Base-by-base conservation (phyloP, 2,888 invertebrate genomes). In the Pardosa pseudoannulata region DNA sequence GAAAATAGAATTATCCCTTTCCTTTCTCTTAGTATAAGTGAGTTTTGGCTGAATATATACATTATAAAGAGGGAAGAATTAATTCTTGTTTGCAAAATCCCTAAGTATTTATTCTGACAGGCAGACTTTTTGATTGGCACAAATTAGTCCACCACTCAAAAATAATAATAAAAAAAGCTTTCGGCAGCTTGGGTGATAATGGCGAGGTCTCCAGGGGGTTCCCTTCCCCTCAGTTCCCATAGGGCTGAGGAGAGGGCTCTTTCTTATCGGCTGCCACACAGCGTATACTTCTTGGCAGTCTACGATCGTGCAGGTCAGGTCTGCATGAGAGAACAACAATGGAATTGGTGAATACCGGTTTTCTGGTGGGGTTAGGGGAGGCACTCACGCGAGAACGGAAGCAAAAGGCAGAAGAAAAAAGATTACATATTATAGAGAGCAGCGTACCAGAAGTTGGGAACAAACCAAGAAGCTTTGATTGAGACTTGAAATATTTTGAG, bases 361-460 rank as follows among this genome's bases (percentile, higher is more conserved):
- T n/a, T 56, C 56, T 19, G 46, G 46, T 46, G 11, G 46, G 46
- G 5, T 46, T 16, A 2, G 13, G 56, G 56, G 56, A 56, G 23
- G 23, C 56, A 56, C 23, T 56, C 56, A 23, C 13, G 56, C 56
- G 56, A 56, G 56, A 56, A 56, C 56, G 56, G 56, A 56, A 56
- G 23, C 5, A 3, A 19, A 23, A 56, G 56, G 19, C 16, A 23
- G 5, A 56, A 11, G 36, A 11, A 11, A 11, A 36, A 11, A 36
- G 36, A 36, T 36, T 36, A 36, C 11, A 36, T 36, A 36, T 46
- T 46, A 46, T 46, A 46, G 9, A 46, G 9, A 16, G 16, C 41
- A 16, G 9, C 6, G 6, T 16, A 46, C 16, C 9, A 46, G n/a
- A 46, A 46, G 41, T 16, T 46, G n/a, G n/a, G 41, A 46, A 46